These are phyloP conservation scores for Lutjanus erythropterus DNA, from an alignment of 2,113 vertebrate genomes.

Conservation along the genomic window DNA sequence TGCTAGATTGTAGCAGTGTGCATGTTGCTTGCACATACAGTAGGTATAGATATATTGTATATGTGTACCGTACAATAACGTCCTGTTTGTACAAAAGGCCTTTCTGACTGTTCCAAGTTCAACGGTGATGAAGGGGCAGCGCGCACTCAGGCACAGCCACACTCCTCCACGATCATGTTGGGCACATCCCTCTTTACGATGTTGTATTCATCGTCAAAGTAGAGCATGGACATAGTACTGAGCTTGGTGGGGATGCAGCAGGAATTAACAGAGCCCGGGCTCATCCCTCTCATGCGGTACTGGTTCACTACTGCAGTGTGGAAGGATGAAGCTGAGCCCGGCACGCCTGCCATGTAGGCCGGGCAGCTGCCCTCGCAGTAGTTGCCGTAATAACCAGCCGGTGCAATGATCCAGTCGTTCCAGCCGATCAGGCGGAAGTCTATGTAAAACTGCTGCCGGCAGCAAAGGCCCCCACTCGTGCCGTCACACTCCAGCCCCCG, in stretches of 20 bases:
- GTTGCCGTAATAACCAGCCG: conserved; percentile 98
- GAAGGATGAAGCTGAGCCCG: conserved; percentile 96
- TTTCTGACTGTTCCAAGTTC: conserved; percentile 63
- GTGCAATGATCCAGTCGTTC: conserved; percentile 99
- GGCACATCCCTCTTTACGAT: conserved; percentile 98
- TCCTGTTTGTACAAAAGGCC: conserved; percentile 70
- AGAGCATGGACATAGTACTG: conserved; percentile 99
- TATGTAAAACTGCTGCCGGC: conserved; percentile 99
- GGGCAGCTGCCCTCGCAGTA: conserved; percentile 99
- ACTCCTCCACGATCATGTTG: conserved; percentile 99
- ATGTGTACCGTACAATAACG: conserved; percentile 79
- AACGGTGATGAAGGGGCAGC: conserved; percentile 2
- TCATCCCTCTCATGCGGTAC: conserved; percentile 98
- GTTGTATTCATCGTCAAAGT: conserved; percentile 99
- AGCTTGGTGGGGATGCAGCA: conserved; percentile 99
- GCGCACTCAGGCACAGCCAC: conserved; percentile 94
- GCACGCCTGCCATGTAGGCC: conserved; percentile 97
- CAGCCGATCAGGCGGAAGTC: conserved; percentile 99
- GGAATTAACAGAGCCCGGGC: conserved; percentile 96
- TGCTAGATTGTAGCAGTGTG: conserved; percentile 55
- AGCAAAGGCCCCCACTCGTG: conserved; percentile 94
- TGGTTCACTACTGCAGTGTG: conserved; percentile 99
- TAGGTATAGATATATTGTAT: conserved; percentile 75
- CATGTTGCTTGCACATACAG: conserved; percentile 65
- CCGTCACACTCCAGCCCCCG: conserved; percentile 98